phyloP scores from a whole-genome alignment of 2,113 vertebrate genomes.

The Plestiodon gilberti region DNA sequence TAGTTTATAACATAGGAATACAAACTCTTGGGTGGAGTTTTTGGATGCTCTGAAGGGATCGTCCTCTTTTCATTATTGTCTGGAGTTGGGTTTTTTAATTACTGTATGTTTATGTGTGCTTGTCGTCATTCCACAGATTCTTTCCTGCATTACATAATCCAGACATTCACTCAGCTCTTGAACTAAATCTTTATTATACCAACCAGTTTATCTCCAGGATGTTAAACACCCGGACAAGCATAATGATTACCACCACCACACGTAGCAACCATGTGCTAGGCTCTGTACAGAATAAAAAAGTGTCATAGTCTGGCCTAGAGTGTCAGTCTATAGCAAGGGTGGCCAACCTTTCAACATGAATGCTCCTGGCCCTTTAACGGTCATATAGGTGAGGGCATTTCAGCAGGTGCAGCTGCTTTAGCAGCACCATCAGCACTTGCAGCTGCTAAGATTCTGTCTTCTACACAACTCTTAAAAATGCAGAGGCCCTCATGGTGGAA shows the following conservation, averaged over 20 bases:
- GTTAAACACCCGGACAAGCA: not conserved
- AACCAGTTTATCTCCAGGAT: not conserved
- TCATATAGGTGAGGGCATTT: no score
- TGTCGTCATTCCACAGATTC: not conserved
- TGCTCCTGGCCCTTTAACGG: no score
- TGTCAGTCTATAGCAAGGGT: not conserved
- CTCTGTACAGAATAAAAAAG: not conserved
- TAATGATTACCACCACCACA: no score
- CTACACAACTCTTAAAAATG: no score
- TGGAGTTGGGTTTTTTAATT: not conserved
- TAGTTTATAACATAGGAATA: not conserved
- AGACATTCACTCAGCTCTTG: not conserved
- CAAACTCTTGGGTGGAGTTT: not conserved
- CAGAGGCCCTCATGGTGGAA: no score
- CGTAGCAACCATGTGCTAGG: no score
- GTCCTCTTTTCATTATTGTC: not conserved
- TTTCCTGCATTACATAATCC: not conserved
- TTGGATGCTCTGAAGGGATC: not conserved
- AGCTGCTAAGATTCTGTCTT: no score
- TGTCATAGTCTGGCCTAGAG: not conserved
- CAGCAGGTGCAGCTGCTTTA: no score
- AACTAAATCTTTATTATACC: not conserved
- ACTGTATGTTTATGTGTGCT: not conserved
- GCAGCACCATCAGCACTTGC: no score
- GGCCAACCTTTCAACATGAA: no score